Evolutionary conservation across 2,797 vertebrate genomes (phyloP), one percentile per base, ranked within the genome.

Genomic region (Rhinichthys osculus): DNA sequence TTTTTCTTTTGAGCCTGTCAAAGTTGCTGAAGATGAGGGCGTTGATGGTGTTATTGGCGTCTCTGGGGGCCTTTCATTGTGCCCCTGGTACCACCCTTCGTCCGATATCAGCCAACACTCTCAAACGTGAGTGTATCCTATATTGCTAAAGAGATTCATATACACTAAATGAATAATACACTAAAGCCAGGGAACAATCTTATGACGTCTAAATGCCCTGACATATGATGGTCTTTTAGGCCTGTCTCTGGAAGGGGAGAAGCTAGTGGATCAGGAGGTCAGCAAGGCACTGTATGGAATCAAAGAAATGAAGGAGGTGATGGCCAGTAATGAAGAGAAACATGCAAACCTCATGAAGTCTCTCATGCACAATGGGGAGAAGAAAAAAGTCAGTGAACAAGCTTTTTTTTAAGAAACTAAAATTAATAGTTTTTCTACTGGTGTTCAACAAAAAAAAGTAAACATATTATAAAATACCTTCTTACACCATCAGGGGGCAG

Each of bases 291-390:
- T 99, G 89, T 94, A 94, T 10, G 97, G 97, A 50, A 93, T 98
- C 86, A 98, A 96, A 90, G 95, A 97, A 93, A 98, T 99, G 95
- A 97, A 95, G 95, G 95, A 96, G 84, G 92, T 96, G 92, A 97
- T 98, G 97, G 94, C 95, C 93, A 96, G 82, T 91, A 98, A 97
- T 11, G 94, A 93, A 92, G 94, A 95, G 89, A 98, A 98, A 85
- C 97, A 99, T 0, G 69, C 92, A 74, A 93, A 95, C 79, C 95
- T 99, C 78, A 96, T 98, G 96, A 95, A 93, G 91, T 97, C 96
- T 7, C 92, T 99, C 85, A 95, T 88, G 87, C 96, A 96, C 92
- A 98, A 96, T 88, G 93, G 92, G 27, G 95, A 96, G 81, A 97
- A 98, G 92, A 98, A 97, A 91, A 94, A 94, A 96, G 98, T 97